Conservation (phyloP, 2,113 vertebrate species). For the Corythaixoides concolor region DNA sequence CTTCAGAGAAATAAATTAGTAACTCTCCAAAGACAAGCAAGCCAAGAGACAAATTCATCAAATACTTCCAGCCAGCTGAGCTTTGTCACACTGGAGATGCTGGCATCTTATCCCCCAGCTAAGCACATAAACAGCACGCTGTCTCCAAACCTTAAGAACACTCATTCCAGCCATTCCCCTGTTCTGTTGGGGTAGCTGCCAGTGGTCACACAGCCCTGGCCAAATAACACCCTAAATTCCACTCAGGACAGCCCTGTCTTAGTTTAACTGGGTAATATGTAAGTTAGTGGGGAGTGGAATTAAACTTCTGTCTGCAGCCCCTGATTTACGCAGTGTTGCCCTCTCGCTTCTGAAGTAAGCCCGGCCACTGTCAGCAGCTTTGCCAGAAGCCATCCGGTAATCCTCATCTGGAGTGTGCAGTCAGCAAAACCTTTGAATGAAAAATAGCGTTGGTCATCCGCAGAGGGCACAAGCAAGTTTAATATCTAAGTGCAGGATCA, state of each 20-base stretch:
- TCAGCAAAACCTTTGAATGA: background rate
- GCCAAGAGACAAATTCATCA: conserved; percentile 38
- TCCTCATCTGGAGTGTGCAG: background rate
- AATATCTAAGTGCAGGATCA: background rate
- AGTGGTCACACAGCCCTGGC: background rate
- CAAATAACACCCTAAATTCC: background rate
- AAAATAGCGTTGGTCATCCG: background rate
- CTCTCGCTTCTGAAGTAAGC: background rate
- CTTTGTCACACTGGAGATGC: conserved; percentile 41
- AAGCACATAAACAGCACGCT: conserved; percentile 41
- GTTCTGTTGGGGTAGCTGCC: background rate
- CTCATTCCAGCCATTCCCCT: background rate
- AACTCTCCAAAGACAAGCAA: conserved; percentile 48
- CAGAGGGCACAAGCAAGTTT: background rate
- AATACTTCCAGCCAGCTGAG: conserved; percentile 37
- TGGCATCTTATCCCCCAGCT: conserved; percentile 21
- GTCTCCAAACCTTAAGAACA: background rate
- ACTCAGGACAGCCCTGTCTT: background rate
- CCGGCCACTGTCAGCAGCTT: background rate
- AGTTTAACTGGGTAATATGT: background rate
- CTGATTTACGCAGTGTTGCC: background rate
- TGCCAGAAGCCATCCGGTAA: background rate
- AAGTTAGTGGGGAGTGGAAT: background rate
- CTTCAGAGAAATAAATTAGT: background rate
- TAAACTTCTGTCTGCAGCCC: background rate